Evolutionary conservation across 1,140 invertebrate species (phyloP).

Genomic region (Dreissena rostriformis): DNA sequence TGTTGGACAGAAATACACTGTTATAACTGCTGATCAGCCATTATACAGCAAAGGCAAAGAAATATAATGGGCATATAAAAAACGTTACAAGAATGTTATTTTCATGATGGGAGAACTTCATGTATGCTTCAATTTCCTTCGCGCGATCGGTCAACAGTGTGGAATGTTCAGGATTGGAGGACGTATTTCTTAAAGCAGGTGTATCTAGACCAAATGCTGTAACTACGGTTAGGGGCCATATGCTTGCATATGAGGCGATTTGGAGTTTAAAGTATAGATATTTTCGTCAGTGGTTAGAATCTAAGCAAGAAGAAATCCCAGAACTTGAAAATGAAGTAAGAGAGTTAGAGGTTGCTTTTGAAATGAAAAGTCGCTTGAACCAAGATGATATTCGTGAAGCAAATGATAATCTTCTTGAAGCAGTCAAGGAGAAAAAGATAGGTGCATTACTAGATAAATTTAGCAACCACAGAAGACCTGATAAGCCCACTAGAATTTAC

Average conservation of each 20-base stretch:
- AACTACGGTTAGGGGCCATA: constrained; percentile 24
- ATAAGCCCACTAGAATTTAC: too few relatives aligned
- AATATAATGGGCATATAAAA: constrained; percentile 17
- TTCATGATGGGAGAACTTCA: constrained; percentile 30
- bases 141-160: constrained; percentile 56
- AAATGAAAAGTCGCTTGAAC: too few relatives aligned
- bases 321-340: too few relatives aligned
- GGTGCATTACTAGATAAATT: too few relatives aligned
- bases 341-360: too few relatives aligned
- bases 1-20: constrained; percentile 26
- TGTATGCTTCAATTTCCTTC: constrained; percentile 49
- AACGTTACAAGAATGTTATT: constrained; percentile 38
- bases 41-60: constrained; percentile 37
- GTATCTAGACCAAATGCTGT: constrained; percentile 35
- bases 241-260: constrained; percentile 2
- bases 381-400: too few relatives aligned
- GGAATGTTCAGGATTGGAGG: constrained; percentile 45
- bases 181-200: constrained; percentile 36
- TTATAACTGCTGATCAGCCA: constrained; percentile 42
- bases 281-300: constrained; percentile 6
- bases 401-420: too few relatives aligned
- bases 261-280: not conserved
- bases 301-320: too few relatives aligned
- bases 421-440: too few relatives aligned
- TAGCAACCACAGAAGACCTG: too few relatives aligned